These are phyloP conservation scores for Hestina assimilis DNA, from an alignment of 1,140 invertebrate genomes.

Conservation along the genomic window DNA sequence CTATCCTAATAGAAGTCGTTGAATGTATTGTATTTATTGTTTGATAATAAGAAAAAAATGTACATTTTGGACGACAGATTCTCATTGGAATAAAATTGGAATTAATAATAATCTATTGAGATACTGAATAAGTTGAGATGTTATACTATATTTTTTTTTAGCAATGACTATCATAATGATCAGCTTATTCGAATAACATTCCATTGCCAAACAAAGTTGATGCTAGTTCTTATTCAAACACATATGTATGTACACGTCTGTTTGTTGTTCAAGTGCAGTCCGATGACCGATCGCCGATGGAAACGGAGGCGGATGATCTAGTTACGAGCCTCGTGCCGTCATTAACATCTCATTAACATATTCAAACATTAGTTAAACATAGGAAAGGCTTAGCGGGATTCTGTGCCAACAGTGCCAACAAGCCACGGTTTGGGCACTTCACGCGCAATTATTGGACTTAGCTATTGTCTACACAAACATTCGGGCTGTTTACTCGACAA, in stretches of 20 bases:
- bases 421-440: conserved; percentile 37
- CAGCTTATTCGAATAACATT: conserved; percentile 37
- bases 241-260: conserved; percentile 53
- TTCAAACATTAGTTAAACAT: conserved; percentile 67
- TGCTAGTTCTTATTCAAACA: conserved; percentile 60
- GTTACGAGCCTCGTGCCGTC: conserved; percentile 46
- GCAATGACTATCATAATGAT: too few species aligned
- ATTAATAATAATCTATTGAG: too few species aligned
- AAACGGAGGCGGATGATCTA: conserved; percentile 61
- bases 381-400: conserved; percentile 56
- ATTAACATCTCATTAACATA: conserved; percentile 76
- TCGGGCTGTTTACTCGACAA: conserved; percentile 53
- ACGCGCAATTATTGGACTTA: conserved; percentile 70
- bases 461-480: conserved; percentile 68
- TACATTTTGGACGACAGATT: too few species aligned
- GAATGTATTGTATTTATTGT: too few species aligned
- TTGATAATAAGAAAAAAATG: too few species aligned
- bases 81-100: too few species aligned
- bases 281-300: conserved; percentile 47
- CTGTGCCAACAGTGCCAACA: conserved; percentile 46
- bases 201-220: conserved; percentile 32
- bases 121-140: too few species aligned
- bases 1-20: too few species aligned
- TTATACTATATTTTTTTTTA: too few species aligned
- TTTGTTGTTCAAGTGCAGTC: conserved; percentile 28